Percentiles rank a stretch among this genome's conserved stretches.
Evolutionary conservation across 2,888 invertebrate genomes (phyloP).

Genomic region (Aromia moschata): DNA sequence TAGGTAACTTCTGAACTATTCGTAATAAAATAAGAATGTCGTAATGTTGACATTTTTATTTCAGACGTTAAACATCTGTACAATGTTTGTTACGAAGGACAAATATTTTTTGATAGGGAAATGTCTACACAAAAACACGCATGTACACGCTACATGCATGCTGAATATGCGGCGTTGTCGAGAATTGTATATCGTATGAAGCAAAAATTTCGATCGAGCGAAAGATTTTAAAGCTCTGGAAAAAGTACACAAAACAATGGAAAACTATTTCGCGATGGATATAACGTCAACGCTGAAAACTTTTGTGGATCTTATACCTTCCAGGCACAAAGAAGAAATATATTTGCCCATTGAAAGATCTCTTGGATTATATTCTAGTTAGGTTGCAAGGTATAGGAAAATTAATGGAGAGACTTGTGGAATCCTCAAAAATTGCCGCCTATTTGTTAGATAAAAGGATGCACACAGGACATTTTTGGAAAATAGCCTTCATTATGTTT

Average conservation of each 20-base stretch:
- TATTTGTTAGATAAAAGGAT: slow-evolving; percentile 58
- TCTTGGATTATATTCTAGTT: slow-evolving; percentile 63
- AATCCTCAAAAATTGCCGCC: slow-evolving; percentile 56
- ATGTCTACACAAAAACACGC: too few species aligned
- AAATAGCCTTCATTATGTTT: slow-evolving; percentile 58
- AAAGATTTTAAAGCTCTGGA: slow-evolving; percentile 65
- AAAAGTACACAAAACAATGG: slow-evolving; percentile 62
- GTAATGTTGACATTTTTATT: slow-evolving; percentile 28
- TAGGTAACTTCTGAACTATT: slow-evolving; percentile 35
- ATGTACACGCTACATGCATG: slow-evolving; percentile 52
- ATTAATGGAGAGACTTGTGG: slow-evolving; percentile 60
- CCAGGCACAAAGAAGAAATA: slow-evolving; percentile 30
- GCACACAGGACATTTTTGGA: slow-evolving; percentile 63
- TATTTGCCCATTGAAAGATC: slow-evolving; percentile 63
- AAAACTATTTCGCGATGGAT: slow-evolving; percentile 59
- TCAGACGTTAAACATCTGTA: slow-evolving; percentile 45
- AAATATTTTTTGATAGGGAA: slow-evolving; percentile 50
- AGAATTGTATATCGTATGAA: slow-evolving; percentile 55
- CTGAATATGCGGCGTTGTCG: slow-evolving; percentile 61
- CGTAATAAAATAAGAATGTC: slow-evolving; percentile 2
- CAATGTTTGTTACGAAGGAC: slow-evolving; percentile 43
- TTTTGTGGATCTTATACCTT: slow-evolving; percentile 45
- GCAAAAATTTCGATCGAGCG: slow-evolving; percentile 63
- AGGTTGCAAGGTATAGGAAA: slow-evolving; percentile 64
- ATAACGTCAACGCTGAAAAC: slow-evolving; percentile 51